A percentile compares a stretch with the other conserved stretches of the same genome.
Evolutionary conservation across 2,113 vertebrate genomes (phyloP).

Genomic region (Rhabdomys dilectus): DNA sequence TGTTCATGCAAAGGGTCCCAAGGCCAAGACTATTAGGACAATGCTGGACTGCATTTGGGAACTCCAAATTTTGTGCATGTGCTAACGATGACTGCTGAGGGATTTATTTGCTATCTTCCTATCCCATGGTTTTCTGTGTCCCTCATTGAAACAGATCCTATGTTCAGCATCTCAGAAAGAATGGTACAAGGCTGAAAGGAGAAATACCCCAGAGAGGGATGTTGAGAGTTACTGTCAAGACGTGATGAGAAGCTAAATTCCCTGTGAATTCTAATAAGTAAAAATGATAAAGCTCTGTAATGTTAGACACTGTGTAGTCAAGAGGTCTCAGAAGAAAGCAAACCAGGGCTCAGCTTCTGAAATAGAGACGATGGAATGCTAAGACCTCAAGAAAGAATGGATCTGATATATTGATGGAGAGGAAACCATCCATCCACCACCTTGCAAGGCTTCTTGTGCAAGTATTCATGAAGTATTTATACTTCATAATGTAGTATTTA

Average conservation of each 20-base stretch:
- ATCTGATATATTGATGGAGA: neutral
- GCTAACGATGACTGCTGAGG: neutral
- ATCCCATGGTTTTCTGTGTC: neutral
- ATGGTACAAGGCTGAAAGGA: neutral
- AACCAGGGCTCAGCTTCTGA: neutral
- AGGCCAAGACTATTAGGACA: neutral
- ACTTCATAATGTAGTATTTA: neutral
- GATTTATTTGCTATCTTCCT: neutral
- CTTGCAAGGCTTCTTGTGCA: neutral
- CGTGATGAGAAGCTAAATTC: constrained; percentile 1
- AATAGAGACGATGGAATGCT: neutral
- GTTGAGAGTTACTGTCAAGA: neutral
- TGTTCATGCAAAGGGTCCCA: neutral
- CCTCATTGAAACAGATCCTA: neutral
- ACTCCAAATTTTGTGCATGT: neutral
- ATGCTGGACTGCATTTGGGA: neutral
- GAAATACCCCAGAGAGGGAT: neutral
- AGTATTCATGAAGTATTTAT: neutral
- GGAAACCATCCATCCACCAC: too few relatives aligned
- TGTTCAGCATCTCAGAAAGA: neutral
- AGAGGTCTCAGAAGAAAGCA: neutral
- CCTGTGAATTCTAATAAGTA: neutral
- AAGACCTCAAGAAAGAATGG: neutral
- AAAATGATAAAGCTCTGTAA: neutral
- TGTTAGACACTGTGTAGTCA: neutral